These are phyloP conservation scores for Mormyrus iriodes DNA, from an alignment of 2,113 vertebrate species.

Conservation along the genomic window DNA sequence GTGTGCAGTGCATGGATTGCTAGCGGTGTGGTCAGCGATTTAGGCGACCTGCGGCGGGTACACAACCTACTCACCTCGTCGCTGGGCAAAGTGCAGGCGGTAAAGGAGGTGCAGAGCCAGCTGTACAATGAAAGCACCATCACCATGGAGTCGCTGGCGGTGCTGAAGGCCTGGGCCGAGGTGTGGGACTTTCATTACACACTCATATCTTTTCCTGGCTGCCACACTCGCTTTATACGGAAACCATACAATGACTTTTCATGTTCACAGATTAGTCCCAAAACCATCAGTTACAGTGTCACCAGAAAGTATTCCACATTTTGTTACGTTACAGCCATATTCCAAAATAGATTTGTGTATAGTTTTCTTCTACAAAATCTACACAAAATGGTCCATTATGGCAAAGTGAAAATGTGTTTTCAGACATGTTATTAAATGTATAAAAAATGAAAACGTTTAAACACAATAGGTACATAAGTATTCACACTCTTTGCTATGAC, in stretches of 20 bases:
- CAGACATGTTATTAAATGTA: too few relatives aligned
- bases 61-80: slow-evolving; percentile 84
- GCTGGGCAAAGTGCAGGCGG: slow-evolving; percentile 77
- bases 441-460: too few relatives aligned
- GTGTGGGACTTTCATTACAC: slow-evolving; percentile 41
- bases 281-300: not conserved
- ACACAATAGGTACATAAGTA: too few relatives aligned
- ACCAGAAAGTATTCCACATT: too few relatives aligned
- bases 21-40: slow-evolving; percentile 83
- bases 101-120: slow-evolving; percentile 65
- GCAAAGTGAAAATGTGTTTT: too few relatives aligned
- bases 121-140: slow-evolving; percentile 81
- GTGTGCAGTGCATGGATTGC: slow-evolving; percentile 92
- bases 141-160: slow-evolving; percentile 86
- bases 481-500: too few relatives aligned
- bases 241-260: not conserved
- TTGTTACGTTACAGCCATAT: too few relatives aligned
- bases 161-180: slow-evolving; percentile 94
- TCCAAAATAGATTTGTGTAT: too few relatives aligned
- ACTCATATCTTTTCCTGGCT: not conserved
- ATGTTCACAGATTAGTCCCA: not conserved
- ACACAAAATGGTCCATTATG: too few relatives aligned
- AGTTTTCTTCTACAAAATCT: too few relatives aligned
- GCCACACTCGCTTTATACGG: not conserved
- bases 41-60: slow-evolving; percentile 79